Evolutionary conservation across 2,888 invertebrate species (phyloP).

Genomic region (Andrena minutula): DNA sequence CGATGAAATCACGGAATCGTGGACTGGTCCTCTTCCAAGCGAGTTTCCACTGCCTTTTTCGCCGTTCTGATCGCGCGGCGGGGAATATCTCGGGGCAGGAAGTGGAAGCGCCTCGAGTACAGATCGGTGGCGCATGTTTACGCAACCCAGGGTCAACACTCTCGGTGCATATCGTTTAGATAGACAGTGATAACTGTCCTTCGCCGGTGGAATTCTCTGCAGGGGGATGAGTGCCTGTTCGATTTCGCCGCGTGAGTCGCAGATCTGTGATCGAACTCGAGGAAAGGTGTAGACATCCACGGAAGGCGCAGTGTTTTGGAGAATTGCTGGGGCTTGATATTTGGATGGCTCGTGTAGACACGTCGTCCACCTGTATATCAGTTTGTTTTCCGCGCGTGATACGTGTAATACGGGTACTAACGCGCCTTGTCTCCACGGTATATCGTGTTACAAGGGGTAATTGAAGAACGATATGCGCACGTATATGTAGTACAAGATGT

Average conservation of each 20-base stretch:
- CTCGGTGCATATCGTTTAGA: constrained; percentile 74
- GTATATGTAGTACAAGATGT: constrained; percentile 56
- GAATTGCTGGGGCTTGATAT: background rate
- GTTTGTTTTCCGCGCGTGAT: constrained; percentile 65
- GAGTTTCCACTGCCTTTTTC: constrained; percentile 41
- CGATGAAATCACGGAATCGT: constrained; percentile 31
- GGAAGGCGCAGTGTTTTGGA: background rate
- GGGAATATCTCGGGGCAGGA: constrained; percentile 47
- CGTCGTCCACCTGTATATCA: constrained; percentile 41
- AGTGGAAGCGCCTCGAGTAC: constrained; percentile 45
- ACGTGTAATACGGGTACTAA: constrained; percentile 65
- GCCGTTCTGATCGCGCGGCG: constrained; percentile 13
- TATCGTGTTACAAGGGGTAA: constrained; percentile 69
- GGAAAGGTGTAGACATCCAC: background rate
- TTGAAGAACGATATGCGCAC: constrained; percentile 66
- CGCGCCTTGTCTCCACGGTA: constrained; percentile 52
- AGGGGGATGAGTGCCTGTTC: background rate
- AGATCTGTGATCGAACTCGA: background rate
- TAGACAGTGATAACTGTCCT: constrained; percentile 72
- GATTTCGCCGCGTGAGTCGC: background rate
- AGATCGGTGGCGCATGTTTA: constrained; percentile 60
- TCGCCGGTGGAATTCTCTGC: constrained; percentile 10
- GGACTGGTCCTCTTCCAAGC: constrained; percentile 25
- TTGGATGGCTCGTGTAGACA: background rate
- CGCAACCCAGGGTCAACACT: constrained; percentile 77